These are phyloP conservation scores for Aphis craccivora DNA, from an alignment of 1,140 invertebrate species.

Conservation along the genomic window DNA sequence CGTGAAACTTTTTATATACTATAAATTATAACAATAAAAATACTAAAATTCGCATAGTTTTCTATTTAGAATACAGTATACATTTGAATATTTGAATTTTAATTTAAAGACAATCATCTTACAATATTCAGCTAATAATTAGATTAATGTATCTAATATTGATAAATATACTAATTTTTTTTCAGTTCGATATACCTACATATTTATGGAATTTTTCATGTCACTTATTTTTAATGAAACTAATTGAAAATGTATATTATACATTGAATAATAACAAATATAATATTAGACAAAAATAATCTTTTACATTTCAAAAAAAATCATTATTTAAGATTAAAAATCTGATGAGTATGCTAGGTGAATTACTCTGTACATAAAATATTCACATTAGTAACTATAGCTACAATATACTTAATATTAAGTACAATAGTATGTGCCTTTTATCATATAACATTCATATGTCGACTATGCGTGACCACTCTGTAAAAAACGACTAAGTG, in stretches of 20 bases:
- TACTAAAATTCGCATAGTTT: not conserved
- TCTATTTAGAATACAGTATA: not conserved
- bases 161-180: not conserved
- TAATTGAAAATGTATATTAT: too few relatives aligned
- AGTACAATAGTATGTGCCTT: not conserved
- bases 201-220: too few relatives aligned
- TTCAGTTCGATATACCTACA: not conserved
- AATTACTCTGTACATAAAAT: not conserved
- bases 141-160: not conserved
- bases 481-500: not conserved
- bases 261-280: too few relatives aligned
- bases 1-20: not conserved
- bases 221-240: too few relatives aligned
- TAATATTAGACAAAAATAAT: too few relatives aligned
- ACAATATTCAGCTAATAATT: not conserved
- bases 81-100: not conserved
- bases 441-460: not conserved
- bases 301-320: not conserved
- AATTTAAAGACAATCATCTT: not conserved
- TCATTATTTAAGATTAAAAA: not conserved
- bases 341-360: not conserved
- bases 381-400: not conserved
- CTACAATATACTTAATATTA: not conserved
- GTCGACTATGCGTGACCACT: not conserved
- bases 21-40: not conserved